Evolutionary conservation across 1,140 invertebrate genomes (phyloP).

Genomic region (Nasonia vitripennis): DNA sequence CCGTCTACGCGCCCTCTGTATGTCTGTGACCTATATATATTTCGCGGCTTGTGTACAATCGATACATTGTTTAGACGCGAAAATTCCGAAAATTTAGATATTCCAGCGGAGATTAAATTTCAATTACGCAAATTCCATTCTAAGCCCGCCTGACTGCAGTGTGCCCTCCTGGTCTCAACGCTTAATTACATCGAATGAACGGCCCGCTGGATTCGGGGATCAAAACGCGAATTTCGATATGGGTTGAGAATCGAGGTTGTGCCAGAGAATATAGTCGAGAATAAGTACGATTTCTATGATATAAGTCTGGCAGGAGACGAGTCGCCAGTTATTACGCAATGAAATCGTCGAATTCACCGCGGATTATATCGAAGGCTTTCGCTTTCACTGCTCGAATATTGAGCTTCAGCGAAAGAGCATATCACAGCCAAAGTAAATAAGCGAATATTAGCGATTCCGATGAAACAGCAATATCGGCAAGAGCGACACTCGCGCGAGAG

Average conservation of each 20-base stretch:
- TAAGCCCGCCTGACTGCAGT: neutral
- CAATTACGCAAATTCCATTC: neutral
- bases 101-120: neutral
- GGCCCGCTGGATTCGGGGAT: no score
- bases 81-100: neutral
- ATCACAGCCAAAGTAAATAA: conserved; percentile 7
- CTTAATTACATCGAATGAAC: no score
- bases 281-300: conserved; percentile 9
- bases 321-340: conserved; percentile 10
- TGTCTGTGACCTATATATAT: no score
- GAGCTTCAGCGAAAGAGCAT: no score
- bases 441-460: conserved; percentile 66
- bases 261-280: neutral
- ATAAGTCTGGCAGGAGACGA: conserved; percentile 13
- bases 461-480: conserved; percentile 69
- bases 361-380: neutral
- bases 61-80: neutral
- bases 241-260: neutral
- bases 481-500: neutral
- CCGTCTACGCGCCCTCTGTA: no score
- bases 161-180: no score
- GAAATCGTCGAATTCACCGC: neutral
- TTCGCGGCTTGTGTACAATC: neutral
- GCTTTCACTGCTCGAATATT: no score
- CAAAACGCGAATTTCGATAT: no score